phyloP scores from a whole-genome alignment of 2,113 vertebrate genomes.

The Cryptomyrus ogoouensis region DNA sequence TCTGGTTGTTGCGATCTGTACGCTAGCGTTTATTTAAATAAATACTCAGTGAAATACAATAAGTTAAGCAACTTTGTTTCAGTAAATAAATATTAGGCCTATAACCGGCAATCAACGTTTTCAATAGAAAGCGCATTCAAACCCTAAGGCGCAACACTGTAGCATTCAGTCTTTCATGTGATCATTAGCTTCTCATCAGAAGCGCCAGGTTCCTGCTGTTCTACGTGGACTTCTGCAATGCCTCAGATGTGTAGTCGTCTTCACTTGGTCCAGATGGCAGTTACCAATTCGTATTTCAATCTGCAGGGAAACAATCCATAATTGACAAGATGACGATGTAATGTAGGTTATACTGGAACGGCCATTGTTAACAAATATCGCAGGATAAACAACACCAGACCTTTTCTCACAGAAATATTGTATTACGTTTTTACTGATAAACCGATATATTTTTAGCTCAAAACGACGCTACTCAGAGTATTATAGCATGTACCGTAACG shows the following conservation, averaged over 20 bases:
- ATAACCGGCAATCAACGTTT: constrained; percentile 34
- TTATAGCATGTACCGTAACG: not conserved
- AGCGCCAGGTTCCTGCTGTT: constrained; percentile 21
- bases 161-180: constrained; percentile 50
- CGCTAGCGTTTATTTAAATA: constrained; percentile 78
- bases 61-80: constrained; percentile 69
- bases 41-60: constrained; percentile 81
- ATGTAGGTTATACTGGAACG: not conserved
- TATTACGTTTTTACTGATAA: not conserved
- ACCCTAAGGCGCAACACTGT: constrained; percentile 40
- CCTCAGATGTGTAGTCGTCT: constrained; percentile 51
- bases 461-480: not conserved
- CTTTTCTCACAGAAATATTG: not conserved
- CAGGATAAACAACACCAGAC: not conserved
- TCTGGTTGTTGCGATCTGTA: constrained; percentile 41
- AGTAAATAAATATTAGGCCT: constrained; percentile 59
- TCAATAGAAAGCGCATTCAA: constrained; percentile 38
- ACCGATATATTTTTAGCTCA: not conserved
- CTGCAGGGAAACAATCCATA: constrained; percentile 30
- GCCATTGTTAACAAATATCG: not conserved
- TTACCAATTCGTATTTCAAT: constrained; percentile 41
- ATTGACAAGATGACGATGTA: not conserved
- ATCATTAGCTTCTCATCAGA: constrained; percentile 23
- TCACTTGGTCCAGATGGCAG: constrained; percentile 56
- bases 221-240: constrained; percentile 48